These are phyloP conservation scores for Glomeris maerens DNA, from an alignment of 1,140 invertebrate species.

Conservation along the genomic window DNA sequence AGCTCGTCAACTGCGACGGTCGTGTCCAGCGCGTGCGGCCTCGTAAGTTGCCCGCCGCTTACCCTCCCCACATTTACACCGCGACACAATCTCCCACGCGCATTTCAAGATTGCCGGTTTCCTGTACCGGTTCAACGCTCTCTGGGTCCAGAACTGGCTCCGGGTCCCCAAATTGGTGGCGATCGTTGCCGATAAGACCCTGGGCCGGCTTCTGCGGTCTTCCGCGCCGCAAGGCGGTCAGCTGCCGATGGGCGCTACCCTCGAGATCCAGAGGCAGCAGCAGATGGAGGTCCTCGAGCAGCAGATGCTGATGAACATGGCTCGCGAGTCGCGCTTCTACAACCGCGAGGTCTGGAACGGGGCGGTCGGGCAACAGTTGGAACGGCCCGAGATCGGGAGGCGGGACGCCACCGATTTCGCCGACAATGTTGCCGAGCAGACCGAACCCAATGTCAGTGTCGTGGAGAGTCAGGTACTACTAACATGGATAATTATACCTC, in stretches of 20 bases:
- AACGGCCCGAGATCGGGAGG: constrained; percentile 8
- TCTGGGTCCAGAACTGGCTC: constrained; percentile 31
- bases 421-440: not conserved
- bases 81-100: not conserved
- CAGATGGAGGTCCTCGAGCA: constrained; percentile 38
- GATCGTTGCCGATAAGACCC: constrained; percentile 24
- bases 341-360: not conserved
- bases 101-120: constrained; percentile 33
- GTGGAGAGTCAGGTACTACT: constrained; percentile 15
- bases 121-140: constrained; percentile 35
- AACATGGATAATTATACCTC: not conserved
- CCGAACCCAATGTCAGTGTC: constrained; percentile 15
- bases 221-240: constrained; percentile 27
- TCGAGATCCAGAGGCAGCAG: constrained; percentile 39
- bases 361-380: not conserved
- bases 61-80: not conserved
- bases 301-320: constrained; percentile 32
- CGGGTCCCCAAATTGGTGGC: constrained; percentile 33
- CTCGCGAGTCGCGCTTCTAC: constrained; percentile 22
- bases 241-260: constrained; percentile 36
- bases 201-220: constrained; percentile 34
- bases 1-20: constrained; percentile 27
- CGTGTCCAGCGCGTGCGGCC: constrained; percentile 27
- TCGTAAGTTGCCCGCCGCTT: constrained; percentile 23
- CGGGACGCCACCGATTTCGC: constrained; percentile 14